Conservation (phyloP, 2,113 vertebrate species). For the Burhinus oedicnemus region DNA sequence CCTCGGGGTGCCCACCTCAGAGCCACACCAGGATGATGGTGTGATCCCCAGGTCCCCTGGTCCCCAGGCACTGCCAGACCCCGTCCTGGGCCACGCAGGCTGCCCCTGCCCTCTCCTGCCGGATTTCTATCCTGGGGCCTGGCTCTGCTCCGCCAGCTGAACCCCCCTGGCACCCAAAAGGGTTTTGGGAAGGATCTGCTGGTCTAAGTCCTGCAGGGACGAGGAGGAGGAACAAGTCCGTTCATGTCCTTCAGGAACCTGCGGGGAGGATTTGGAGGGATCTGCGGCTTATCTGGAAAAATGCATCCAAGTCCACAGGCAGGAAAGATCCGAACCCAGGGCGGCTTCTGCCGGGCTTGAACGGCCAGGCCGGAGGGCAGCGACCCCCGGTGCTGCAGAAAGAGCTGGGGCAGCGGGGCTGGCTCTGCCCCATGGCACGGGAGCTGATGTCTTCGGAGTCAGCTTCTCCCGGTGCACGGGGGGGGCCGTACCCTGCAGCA, state of each 20-base stretch:
- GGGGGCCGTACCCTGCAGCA: not conserved
- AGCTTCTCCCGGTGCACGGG: fast-evolving
- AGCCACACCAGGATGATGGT: not conserved
- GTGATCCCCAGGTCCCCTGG: not conserved
- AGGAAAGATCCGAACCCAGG: not conserved
- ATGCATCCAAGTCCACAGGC: fast-evolving
- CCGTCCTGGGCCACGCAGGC: fast-evolving
- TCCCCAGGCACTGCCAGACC: not conserved
- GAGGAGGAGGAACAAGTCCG: constrained; percentile 29
- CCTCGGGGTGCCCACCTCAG: not conserved
- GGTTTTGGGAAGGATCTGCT: not conserved
- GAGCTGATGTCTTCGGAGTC: not conserved
- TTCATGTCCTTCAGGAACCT: not conserved
- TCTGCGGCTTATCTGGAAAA: not conserved
- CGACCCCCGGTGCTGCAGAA: not conserved
- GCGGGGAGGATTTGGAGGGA: not conserved
- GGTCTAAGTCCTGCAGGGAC: not conserved
- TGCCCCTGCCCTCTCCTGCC: fast-evolving
- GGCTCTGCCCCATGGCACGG: fast-evolving
- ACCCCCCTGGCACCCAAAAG: not conserved
- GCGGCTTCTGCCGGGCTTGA: not conserved
- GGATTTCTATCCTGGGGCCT: fast-evolving
- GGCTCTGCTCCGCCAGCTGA: not conserved
- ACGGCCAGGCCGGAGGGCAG: not conserved
- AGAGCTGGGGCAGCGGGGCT: not conserved